Base-by-base conservation (phyloP, 1,140 invertebrate genomes). In the Yoshiicerus persimilis region DNA sequence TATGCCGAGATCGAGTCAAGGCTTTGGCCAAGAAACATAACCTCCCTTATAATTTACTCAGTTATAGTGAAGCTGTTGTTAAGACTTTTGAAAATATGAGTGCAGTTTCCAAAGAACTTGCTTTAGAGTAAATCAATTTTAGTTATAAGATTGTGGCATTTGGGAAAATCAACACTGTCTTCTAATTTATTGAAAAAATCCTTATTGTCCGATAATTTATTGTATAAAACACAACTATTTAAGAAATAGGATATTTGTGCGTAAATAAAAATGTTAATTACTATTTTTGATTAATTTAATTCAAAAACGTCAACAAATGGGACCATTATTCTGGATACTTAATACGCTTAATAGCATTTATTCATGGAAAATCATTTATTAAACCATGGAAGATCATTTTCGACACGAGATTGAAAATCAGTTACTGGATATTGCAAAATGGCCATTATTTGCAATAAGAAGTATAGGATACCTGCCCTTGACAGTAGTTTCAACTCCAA, bases 11-110 rank as follows among this genome's bases (percentile, higher is more conserved):
- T 34, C 64, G 89, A 62, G 87, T 90, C 36, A 83, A 38, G 27
- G 87, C 47, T 20, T 47, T 90, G 25, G 89, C 89, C 9, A 86
- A 87, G 62, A 86, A 88, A 83, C 87, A 90, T 66, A 56, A 70
- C 6, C 64, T 90, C n/a, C 89, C 89, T 36, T 90, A 88, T 27
- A 34, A 87, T 36, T 87, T 84, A 30, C 20, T 5, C 10, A 64
- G 77, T 4, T 90, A 90, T 47, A 13, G 11, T 11, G 66, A 87
- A 47, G 87, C 87, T 30, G 62, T 87, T 25, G 11, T 23, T 2
- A 86, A 84, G 41, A 89, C 89, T 20, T 87, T 36, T 30, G 30
- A 70, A 27, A 89, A 89, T 77, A 23, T 89, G n/a, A 56, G 25
- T 20, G 34, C 87, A 0, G 89, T 89, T 83, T 87, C 89, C 23